Evolutionary conservation across 2,113 vertebrate species (phyloP), one percentile per base, ranked within the genome.

Genomic region (Zingel zingel): DNA sequence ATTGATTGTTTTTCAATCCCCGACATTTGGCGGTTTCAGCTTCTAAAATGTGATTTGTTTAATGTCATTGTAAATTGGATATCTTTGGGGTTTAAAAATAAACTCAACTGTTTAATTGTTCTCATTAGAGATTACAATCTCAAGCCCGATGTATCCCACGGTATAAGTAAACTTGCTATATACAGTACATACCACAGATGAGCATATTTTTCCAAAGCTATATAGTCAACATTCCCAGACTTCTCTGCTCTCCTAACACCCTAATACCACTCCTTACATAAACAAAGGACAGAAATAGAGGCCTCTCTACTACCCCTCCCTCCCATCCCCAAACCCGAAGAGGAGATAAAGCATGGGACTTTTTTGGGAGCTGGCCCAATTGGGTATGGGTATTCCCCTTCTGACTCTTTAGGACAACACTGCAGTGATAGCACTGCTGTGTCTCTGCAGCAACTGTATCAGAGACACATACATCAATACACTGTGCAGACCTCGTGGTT

Each of bases 251-350:
- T 69, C 80, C 82, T 39, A 81, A 68, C 85, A 86, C 82, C 90
- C 66, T 36, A 14, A 71, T 79, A 72, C 71, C 84, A 85, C 85
- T 86, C 65, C 84, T 91, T 88, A 91, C 84, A 91, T 91, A 91
- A 94, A 94, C 92, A 95, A 89, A 86, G 74, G 84, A 89, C 86
- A 8, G 68, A 94, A 94, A 95, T 91, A 94, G 90, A 87, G 77
- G 67, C 78, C 77, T 79, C 88, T 59, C 67, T n/a, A 18, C 67
- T 10, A 16, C 43, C 81, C 62, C 77, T 57, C 61, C 59, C 80
- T 14, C 57, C 69, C 63, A n/a, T 25, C 59, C 66, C 18, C 36
- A 6, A 36, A 18, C 57, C 6, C 66, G 5, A 2, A 64, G 47
- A 74, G 62, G 47, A 90, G 85, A 87, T 88, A 92, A 91, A 89